A percentile compares a stretch with the other conserved stretches of the same genome.
Conservation (phyloP, 2,888 invertebrate species). For the Leptinotarsa peninsularis region DNA sequence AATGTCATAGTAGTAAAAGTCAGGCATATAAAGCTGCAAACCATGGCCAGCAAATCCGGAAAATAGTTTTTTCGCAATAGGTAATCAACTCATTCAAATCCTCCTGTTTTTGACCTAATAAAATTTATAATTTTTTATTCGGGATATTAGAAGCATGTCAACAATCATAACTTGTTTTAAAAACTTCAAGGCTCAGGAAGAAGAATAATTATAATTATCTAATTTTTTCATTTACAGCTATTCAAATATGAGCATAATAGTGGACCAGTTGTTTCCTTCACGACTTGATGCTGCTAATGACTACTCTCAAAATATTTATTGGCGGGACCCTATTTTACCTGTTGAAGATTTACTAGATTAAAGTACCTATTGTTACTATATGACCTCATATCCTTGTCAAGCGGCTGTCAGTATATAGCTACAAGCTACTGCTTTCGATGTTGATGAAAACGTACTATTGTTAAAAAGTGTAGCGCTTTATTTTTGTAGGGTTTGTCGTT, state of each 20-base stretch:
- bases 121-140: too few relatives aligned
- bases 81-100: too few relatives aligned
- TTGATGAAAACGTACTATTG: conserved; percentile 24
- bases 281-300: conserved; percentile 75
- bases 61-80: too few relatives aligned
- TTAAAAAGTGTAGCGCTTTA: conserved; percentile 15
- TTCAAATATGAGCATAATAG: conserved; percentile 92
- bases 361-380: conserved; percentile 23
- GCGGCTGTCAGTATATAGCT: conserved; percentile 30
- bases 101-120: too few relatives aligned
- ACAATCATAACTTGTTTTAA: not conserved
- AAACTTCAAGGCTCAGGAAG: not conserved
- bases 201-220: too few relatives aligned
- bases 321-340: conserved; percentile 87
- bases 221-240: conserved; percentile 75
- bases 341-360: conserved; percentile 59
- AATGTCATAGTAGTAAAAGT: too few relatives aligned
- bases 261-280: conserved; percentile 96
- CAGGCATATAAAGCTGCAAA: too few relatives aligned
- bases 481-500: conserved; percentile 5
- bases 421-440: conserved; percentile 31
- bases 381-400: conserved; percentile 29
- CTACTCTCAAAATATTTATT: conserved; percentile 91
- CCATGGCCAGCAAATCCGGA: too few relatives aligned
- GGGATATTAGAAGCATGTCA: too few relatives aligned